These are phyloP conservation scores for Trichomycterus rosablanca DNA, from an alignment of 2,113 vertebrate species.

Conservation along the genomic window DNA sequence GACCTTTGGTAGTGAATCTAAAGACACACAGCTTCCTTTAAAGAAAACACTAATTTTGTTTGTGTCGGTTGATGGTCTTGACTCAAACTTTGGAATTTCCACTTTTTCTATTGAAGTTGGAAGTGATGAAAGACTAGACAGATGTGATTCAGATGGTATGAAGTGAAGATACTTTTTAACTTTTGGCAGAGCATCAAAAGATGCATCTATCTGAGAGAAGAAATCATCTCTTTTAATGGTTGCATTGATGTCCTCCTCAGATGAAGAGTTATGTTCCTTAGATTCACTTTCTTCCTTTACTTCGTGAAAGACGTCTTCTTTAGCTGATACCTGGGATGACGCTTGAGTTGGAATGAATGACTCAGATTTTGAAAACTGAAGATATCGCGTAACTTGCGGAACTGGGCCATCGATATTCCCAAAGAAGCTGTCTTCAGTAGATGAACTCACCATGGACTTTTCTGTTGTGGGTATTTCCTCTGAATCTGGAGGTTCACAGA, in stretches of 20 bases:
- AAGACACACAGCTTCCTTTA: background rate
- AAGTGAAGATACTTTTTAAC: conserved; percentile 27
- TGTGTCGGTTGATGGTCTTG: background rate
- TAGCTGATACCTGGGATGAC: background rate
- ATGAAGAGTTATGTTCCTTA: conserved; percentile 10
- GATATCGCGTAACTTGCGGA: conserved; percentile 30
- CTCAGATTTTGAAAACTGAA: conserved; percentile 30
- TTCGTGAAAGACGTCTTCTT: background rate
- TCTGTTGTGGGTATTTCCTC: too few relatives aligned
- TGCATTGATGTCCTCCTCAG: conserved; percentile 3
- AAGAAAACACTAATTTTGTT: background rate
- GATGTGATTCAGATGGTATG: conserved; percentile 5
- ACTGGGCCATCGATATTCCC: background rate
- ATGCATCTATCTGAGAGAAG: conserved; percentile 12
- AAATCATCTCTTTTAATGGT: background rate
- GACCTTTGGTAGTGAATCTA: conserved; percentile 25
- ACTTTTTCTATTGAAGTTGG: background rate
- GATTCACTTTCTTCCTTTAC: background rate
- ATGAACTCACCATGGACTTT: background rate
- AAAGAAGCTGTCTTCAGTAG: conserved; percentile 9
- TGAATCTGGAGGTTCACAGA: background rate
- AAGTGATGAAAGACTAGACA: background rate
- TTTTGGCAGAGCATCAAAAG: conserved; percentile 15
- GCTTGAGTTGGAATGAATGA: background rate
- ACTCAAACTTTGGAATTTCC: background rate